phyloP scores from a whole-genome alignment of 1,140 invertebrate species.

The Oncopodura yosiiana region DNA sequence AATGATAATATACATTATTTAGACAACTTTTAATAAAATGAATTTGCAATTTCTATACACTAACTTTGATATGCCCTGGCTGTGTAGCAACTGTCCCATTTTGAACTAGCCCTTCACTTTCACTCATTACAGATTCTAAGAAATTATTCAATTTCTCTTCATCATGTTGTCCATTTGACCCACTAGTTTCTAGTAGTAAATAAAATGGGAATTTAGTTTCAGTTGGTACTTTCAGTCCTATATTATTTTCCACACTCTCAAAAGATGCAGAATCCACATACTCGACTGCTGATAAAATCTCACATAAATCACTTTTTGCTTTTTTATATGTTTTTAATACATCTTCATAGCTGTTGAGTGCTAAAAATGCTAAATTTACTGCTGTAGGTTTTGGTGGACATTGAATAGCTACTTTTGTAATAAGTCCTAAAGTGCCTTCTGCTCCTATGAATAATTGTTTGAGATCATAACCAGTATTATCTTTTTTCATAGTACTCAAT shows the following conservation, averaged over 20 bases:
- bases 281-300: slow-evolving; percentile 81
- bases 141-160: slow-evolving; percentile 75
- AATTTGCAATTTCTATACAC: neutral
- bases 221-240: slow-evolving; percentile 53
- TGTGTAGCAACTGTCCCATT: slow-evolving; percentile 79
- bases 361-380: slow-evolving; percentile 74
- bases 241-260: slow-evolving; percentile 48
- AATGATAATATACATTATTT: neutral
- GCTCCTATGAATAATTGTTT: slow-evolving; percentile 96
- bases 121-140: slow-evolving; percentile 58
- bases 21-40: neutral
- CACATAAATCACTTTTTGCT: slow-evolving; percentile 63
- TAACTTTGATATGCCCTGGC: slow-evolving; percentile 43
- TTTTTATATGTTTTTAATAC: slow-evolving; percentile 62
- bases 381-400: slow-evolving; percentile 71
- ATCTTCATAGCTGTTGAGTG: slow-evolving; percentile 60
- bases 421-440: slow-evolving; percentile 89
- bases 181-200: slow-evolving; percentile 80
- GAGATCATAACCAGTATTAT: slow-evolving; percentile 93
- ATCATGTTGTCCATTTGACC: slow-evolving; percentile 69
- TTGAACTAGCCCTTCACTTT: slow-evolving; percentile 53
- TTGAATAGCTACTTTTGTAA: slow-evolving; percentile 83
- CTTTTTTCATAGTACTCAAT: slow-evolving; percentile 78
- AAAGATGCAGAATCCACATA: slow-evolving; percentile 62
- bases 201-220: slow-evolving; percentile 64